A percentile compares a stretch with the other conserved stretches of the same genome.
These are phyloP conservation scores for Xanthorhoe spadicearia DNA, from an alignment of 2,888 invertebrate genomes.

Conservation along the genomic window DNA sequence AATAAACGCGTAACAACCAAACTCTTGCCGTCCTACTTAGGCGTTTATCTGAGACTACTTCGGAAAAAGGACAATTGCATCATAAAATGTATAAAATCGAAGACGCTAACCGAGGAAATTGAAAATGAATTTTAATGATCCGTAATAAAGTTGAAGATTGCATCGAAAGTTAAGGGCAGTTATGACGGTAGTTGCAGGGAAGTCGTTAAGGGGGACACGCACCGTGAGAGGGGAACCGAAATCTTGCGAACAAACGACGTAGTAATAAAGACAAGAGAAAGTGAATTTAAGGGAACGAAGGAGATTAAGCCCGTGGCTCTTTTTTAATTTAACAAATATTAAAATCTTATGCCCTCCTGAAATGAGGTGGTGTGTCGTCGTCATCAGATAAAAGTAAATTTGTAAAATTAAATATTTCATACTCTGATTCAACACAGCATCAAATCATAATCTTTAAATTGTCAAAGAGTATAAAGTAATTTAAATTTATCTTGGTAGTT, in stretches of 20 bases:
- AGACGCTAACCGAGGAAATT: constrained; percentile 51
- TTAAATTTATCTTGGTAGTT: background rate
- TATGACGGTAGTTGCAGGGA: constrained; percentile 73
- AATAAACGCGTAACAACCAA: constrained; percentile 69
- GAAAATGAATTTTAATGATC: constrained; percentile 71
- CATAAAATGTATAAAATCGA: constrained; percentile 62
- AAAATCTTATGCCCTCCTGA: constrained; percentile 55
- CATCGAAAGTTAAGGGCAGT: constrained; percentile 61
- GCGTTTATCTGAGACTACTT: constrained; percentile 71
- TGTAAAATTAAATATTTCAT: background rate
- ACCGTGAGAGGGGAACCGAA: constrained; percentile 80
- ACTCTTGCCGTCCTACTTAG: constrained; percentile 75
- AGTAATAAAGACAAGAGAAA: constrained; percentile 86
- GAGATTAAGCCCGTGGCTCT: constrained; percentile 79
- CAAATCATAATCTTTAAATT: no score
- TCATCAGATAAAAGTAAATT: background rate
- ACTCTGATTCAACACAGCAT: no score
- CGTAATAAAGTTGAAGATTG: constrained; percentile 69
- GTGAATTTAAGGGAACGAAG: constrained; percentile 86
- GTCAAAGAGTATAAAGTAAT: background rate
- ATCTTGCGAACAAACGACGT: constrained; percentile 85
- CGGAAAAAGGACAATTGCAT: constrained; percentile 78
- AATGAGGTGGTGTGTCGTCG: constrained; percentile 43
- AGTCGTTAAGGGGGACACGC: constrained; percentile 74
- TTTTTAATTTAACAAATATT: constrained; percentile 82